These are phyloP conservation scores for Sphaeridia pumilis DNA, from an alignment of 2,888 invertebrate genomes.

Conservation along the genomic window DNA sequence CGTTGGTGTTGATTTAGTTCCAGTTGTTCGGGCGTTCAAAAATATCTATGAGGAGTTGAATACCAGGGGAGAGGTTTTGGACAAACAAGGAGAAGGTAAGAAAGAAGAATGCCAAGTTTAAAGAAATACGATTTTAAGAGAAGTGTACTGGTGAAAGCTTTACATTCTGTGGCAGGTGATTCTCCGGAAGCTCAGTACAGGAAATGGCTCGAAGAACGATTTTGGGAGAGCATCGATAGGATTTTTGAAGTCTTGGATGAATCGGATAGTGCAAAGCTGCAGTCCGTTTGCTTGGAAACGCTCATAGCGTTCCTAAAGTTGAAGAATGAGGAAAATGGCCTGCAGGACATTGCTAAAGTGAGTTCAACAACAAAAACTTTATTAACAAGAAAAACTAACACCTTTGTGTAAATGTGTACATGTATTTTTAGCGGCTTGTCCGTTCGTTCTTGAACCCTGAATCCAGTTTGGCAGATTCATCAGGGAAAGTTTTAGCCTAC, in stretches of 20 bases:
- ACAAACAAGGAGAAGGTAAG: no score
- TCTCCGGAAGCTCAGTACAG: constrained; percentile 51
- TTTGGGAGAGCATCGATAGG: constrained; percentile 50
- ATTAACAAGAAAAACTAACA: no score
- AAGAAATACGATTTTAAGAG: no score
- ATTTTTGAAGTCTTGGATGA: no score
- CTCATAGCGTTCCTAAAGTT: neutral
- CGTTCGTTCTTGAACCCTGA: constrained; percentile 7
- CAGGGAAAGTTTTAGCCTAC: neutral
- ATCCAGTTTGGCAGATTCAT: neutral
- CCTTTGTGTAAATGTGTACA: no score
- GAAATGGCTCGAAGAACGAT: constrained; percentile 57
- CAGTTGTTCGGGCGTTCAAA: constrained; percentile 4
- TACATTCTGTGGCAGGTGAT: neutral
- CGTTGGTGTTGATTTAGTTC: constrained; percentile 1
- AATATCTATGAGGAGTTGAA: constrained; percentile 39
- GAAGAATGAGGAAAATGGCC: neutral
- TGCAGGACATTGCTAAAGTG: no score
- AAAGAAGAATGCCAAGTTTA: no score
- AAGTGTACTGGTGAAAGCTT: no score
- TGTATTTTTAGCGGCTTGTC: constrained; percentile 2
- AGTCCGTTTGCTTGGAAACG: constrained; percentile 8
- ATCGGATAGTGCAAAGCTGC: no score
- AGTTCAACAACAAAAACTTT: no score
- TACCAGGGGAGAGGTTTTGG: no score